A percentile compares a stretch with the other conserved stretches of the same genome.
These are phyloP conservation scores for Orthosia gracilis DNA, from an alignment of 2,888 invertebrate genomes.

Conservation along the genomic window DNA sequence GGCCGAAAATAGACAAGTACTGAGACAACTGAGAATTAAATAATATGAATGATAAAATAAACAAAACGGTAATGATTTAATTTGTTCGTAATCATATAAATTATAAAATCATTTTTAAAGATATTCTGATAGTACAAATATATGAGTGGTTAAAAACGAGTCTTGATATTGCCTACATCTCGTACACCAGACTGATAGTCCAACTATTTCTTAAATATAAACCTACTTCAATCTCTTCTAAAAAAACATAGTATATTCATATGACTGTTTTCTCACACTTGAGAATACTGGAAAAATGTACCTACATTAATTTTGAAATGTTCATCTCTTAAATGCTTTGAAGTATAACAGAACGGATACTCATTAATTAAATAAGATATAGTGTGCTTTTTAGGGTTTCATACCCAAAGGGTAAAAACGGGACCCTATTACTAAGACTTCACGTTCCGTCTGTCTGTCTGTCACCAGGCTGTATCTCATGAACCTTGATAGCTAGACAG, in stretches of 20 bases:
- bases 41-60: conserved; percentile 1
- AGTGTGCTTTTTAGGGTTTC: too few species aligned
- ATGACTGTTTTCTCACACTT: neutral
- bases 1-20: conserved; percentile 6
- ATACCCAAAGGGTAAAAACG: too few species aligned
- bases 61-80: neutral
- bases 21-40: neutral
- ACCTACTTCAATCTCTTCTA: conserved; percentile 1
- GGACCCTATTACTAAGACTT: too few species aligned
- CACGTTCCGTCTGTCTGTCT: too few species aligned
- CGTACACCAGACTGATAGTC: conserved; percentile 1
- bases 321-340: conserved; percentile 7
- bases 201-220: conserved; percentile 5
- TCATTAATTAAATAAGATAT: too few species aligned
- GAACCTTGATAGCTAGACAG: too few species aligned
- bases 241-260: neutral
- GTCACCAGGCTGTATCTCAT: too few species aligned
- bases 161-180: conserved; percentile 5
- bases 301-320: neutral
- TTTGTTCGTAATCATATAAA: conserved; percentile 11
- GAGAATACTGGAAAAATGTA: conserved; percentile 10
- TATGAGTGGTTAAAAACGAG: conserved; percentile 1
- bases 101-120: conserved; percentile 20
- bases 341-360: too few species aligned
- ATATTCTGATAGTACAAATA: conserved; percentile 36